phyloP scores from a whole-genome alignment of 1,140 invertebrate genomes.

The Octopus bimaculoides region DNA sequence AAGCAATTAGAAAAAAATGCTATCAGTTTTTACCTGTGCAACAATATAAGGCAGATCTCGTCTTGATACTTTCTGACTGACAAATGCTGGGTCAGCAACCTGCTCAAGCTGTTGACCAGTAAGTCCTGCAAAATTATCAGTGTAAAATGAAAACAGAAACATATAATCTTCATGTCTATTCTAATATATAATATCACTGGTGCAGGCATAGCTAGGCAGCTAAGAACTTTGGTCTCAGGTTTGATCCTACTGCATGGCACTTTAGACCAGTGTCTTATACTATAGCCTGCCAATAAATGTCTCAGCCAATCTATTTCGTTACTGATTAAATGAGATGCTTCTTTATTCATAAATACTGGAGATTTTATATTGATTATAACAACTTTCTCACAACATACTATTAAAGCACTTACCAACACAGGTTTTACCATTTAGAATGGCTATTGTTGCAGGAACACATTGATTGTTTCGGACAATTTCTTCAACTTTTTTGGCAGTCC shows the following conservation, averaged over 20 bases:
- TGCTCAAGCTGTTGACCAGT: slow-evolving; percentile 64
- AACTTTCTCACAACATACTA: no score
- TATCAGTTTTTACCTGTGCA: slow-evolving; percentile 59
- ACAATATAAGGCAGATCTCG: slow-evolving; percentile 80
- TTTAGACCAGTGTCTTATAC: no score
- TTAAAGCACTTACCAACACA: slow-evolving; percentile 67
- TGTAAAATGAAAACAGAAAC: no score
- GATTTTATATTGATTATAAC: no score
- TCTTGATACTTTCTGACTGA: slow-evolving; percentile 75
- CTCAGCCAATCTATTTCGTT: not conserved
- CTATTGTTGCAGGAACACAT: slow-evolving; percentile 91
- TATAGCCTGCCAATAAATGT: no score
- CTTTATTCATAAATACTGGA: not conserved
- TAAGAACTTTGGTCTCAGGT: no score
- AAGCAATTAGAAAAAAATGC: not conserved
- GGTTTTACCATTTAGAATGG: slow-evolving; percentile 79
- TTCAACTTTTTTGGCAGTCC: slow-evolving; percentile 81
- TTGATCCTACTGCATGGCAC: no score
- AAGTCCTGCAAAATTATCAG: slow-evolving; percentile 54
- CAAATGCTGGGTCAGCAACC: slow-evolving; percentile 48
- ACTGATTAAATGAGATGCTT: not conserved
- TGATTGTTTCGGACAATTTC: slow-evolving; percentile 71
- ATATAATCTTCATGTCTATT: no score
- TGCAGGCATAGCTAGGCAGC: no score
- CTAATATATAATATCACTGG: no score